A percentile compares a stretch with the other conserved stretches of the same genome.
These are phyloP conservation scores for Vultur gryphus DNA, from an alignment of 2,797 vertebrate species.

Conservation along the genomic window DNA sequence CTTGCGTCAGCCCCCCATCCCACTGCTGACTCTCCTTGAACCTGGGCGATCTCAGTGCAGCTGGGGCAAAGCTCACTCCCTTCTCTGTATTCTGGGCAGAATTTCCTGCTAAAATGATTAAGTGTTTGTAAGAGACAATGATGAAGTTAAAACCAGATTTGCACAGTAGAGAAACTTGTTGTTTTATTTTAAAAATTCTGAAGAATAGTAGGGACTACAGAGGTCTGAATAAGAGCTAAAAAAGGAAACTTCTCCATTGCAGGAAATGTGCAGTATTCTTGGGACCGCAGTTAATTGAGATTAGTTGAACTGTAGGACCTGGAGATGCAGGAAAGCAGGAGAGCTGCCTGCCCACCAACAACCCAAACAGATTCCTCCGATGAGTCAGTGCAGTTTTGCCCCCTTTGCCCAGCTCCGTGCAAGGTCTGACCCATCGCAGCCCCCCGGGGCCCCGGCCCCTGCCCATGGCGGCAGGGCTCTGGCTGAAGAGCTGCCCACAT, in stretches of 20 bases:
- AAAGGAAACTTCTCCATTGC: not conserved
- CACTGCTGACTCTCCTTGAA: not conserved
- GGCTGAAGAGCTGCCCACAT: not conserved
- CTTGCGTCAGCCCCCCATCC: not conserved
- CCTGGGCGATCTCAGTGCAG: not conserved
- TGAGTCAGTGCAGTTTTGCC: not conserved
- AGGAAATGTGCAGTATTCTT: not conserved
- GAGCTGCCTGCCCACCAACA: not conserved
- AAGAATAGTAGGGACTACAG: not conserved
- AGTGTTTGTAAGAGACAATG: not conserved
- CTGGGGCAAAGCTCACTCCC: not conserved
- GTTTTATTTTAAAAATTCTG: not conserved
- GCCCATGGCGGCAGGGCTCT: accelerated
- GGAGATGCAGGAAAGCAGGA: not conserved
- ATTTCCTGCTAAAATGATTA: not conserved
- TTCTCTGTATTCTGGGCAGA: not conserved
- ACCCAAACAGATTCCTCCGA: not conserved
- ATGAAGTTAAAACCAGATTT: not conserved
- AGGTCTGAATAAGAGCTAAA: not conserved
- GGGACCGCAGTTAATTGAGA: not conserved
- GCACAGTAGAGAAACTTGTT: not conserved
- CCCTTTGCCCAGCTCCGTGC: not conserved
- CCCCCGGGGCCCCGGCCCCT: not conserved
- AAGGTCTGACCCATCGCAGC: not conserved
- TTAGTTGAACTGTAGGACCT: not conserved